phyloP scores from a whole-genome alignment of 2,888 invertebrate genomes.

The Neocrepidodera transversa region DNA sequence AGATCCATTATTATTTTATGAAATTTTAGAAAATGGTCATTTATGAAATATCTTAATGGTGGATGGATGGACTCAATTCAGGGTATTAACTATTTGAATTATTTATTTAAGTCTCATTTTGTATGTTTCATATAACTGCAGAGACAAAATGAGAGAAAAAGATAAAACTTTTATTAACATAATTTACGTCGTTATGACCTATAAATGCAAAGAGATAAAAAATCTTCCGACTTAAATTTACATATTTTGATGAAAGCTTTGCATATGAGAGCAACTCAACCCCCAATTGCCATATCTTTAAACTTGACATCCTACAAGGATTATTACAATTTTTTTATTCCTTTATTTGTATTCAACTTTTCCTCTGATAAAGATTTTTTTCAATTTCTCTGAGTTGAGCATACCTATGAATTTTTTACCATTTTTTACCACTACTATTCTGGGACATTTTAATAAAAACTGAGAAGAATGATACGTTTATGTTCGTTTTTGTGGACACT shows the following conservation, averaged over 20 bases:
- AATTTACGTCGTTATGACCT: conserved; percentile 29
- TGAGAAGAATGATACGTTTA: too few relatives aligned
- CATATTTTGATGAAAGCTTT: conserved; percentile 31
- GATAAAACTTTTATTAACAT: conserved; percentile 29
- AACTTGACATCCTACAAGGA: conserved; percentile 24
- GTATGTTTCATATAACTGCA: conserved; percentile 16
- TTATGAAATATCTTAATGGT: too few relatives aligned
- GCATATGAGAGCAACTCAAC: conserved; percentile 28
- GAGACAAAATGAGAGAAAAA: conserved; percentile 23
- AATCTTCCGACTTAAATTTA: conserved; percentile 25
- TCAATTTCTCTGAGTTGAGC: neutral
- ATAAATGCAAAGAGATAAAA: conserved; percentile 27
- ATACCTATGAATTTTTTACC: too few relatives aligned
- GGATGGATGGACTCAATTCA: too few relatives aligned
- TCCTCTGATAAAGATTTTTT: conserved; percentile 10
- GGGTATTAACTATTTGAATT: too few relatives aligned
- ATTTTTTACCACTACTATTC: too few relatives aligned
- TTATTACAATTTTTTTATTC: conserved; percentile 23
- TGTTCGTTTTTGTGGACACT: too few relatives aligned
- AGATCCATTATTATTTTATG: too few relatives aligned
- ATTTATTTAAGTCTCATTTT: neutral
- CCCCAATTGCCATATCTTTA: conserved; percentile 29
- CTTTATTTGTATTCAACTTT: conserved; percentile 11
- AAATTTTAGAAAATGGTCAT: too few relatives aligned
- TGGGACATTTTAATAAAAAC: too few relatives aligned